Percentiles rank a stretch among this genome's conserved stretches.
Evolutionary conservation across 2,797 vertebrate species (phyloP).

Genomic region (Oreonectes daqikongensis): DNA sequence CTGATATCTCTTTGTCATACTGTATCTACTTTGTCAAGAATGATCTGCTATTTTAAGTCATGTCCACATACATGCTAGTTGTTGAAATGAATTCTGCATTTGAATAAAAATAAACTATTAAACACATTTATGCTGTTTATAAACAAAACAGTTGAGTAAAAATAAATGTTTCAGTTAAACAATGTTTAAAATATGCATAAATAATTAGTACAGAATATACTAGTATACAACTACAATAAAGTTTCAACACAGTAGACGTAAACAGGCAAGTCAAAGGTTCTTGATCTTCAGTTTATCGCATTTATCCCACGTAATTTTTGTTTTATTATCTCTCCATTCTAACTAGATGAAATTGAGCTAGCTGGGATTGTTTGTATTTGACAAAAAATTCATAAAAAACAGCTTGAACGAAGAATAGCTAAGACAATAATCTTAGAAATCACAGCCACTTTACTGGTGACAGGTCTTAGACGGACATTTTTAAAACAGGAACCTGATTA

Average conservation of each 20-base stretch:
- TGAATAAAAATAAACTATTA: too few species aligned
- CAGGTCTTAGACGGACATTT: constrained; percentile 60
- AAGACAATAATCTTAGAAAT: constrained; percentile 71
- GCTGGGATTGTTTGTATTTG: constrained; percentile 19
- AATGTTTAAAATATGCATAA: background rate
- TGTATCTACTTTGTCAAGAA: background rate
- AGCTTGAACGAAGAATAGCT: constrained; percentile 61
- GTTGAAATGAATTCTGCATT: background rate
- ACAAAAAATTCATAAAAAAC: constrained; percentile 28
- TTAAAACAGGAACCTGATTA: constrained; percentile 72
- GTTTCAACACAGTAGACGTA: background rate
- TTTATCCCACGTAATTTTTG: background rate
- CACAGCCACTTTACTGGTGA: constrained; percentile 56
- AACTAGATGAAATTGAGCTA: constrained; percentile 28
- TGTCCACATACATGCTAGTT: too few species aligned
- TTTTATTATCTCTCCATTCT: background rate
- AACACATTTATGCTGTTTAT: background rate
- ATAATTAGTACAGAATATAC: background rate
- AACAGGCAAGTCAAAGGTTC: constrained; percentile 4
- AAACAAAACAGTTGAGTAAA: background rate
- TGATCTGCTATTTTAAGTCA: background rate
- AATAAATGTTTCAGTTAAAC: too few species aligned
- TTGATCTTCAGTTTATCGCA: constrained; percentile 22
- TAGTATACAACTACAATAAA: constrained; percentile 5
- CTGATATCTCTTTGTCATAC: too few species aligned